phyloP scores from a whole-genome alignment of 2,888 invertebrate species.

The Torymus tubicola region DNA sequence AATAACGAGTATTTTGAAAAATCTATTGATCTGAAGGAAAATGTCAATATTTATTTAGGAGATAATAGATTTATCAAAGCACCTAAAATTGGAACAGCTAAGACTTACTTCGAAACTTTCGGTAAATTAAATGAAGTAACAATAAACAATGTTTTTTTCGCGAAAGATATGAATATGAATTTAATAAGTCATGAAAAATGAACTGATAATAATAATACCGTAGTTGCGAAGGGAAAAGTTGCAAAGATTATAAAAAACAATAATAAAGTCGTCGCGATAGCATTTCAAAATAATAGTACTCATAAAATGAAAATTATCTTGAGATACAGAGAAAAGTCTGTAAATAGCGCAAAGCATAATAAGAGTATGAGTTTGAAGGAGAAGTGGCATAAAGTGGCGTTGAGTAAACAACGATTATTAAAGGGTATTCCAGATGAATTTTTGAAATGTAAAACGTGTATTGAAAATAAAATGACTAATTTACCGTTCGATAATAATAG shows the following conservation, averaged over 20 bases:
- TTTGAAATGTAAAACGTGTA: neutral
- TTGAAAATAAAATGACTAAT: constrained; percentile 14
- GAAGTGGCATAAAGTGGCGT: neutral
- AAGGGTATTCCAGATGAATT: neutral
- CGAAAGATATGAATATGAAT: constrained; percentile 35
- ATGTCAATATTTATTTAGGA: constrained; percentile 13
- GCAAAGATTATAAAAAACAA: constrained; percentile 18
- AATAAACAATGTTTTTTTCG: constrained; percentile 33
- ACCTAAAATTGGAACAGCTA: constrained; percentile 27
- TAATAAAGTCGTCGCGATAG: constrained; percentile 10
- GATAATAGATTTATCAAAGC: constrained; percentile 20
- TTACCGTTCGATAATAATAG: constrained; percentile 22
- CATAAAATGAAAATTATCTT: neutral
- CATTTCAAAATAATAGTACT: neutral
- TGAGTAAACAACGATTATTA: neutral
- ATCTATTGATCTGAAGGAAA: constrained; percentile 2
- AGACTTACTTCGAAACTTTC: constrained; percentile 25
- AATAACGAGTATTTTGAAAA: constrained; percentile 38
- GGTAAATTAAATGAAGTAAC: constrained; percentile 17
- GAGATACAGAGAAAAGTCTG: constrained; percentile 21
- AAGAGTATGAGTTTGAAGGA: too few relatives aligned
- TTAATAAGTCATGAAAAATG: constrained; percentile 28
- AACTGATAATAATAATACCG: constrained; percentile 15
- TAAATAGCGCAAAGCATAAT: neutral
- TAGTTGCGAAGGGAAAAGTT: neutral